Evolutionary conservation across 2,113 vertebrate species (phyloP).

Genomic region (Meriones unguiculatus): DNA sequence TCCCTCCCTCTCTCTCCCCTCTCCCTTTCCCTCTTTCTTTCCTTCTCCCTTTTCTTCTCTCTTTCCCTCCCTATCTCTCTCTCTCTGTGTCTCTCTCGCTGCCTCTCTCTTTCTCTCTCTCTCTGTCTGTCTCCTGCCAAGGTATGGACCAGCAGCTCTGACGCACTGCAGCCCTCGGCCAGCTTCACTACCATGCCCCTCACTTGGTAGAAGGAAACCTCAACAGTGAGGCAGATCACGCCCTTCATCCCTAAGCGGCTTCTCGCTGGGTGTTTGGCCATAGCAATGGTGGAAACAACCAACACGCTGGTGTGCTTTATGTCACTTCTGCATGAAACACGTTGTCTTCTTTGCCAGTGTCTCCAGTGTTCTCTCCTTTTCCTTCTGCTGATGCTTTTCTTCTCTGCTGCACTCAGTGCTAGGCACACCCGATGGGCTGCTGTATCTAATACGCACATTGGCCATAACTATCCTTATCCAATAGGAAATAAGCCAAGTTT

Average conservation of each 20-base stretch:
- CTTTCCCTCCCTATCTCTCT: not conserved
- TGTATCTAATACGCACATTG: not conserved
- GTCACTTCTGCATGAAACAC: not conserved
- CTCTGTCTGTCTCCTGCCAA: not conserved
- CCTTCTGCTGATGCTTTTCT: not conserved
- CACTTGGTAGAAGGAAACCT: not conserved
- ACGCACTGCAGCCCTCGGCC: not conserved
- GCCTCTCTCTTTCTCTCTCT: accelerated
- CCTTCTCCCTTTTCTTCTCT: not conserved
- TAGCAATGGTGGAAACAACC: not conserved
- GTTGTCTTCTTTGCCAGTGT: no score
- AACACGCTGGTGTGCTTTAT: accelerated
- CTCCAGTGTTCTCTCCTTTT: not conserved
- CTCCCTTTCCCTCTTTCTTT: not conserved
- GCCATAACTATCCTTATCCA: not conserved
- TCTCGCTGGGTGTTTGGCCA: not conserved
- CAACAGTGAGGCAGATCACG: not conserved
- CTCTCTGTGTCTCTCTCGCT: not conserved
- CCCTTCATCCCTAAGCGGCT: not conserved
- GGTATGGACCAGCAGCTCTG: not conserved
- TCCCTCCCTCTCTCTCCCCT: not conserved
- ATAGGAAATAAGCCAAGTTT: not conserved
- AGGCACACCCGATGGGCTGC: not conserved
- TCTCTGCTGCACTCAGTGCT: not conserved
- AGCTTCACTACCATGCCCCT: not conserved